Evolutionary conservation across 2,113 vertebrate genomes (phyloP), one percentile per base, ranked within the genome.

Genomic region (rabbit (Oryctolagus cuniculus)): DNA sequence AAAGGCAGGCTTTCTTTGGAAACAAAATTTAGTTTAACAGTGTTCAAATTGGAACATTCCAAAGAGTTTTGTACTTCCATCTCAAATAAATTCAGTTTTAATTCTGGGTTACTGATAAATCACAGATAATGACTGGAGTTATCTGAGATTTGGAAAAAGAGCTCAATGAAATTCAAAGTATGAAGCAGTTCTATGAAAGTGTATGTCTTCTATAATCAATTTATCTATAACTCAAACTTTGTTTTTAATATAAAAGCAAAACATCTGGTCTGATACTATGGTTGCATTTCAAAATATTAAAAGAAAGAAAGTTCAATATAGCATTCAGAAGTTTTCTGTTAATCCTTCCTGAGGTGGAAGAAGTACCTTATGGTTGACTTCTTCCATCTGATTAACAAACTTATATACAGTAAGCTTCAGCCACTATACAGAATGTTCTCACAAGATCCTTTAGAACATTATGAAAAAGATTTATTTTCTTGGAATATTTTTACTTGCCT

Each of bases 141-240:
- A 19, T 73, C 87, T 93, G 72, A 94, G 86, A 16, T 94, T 51
- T n/a, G 58, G 27, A 86, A 90, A 90, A 96, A 86, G 85, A 96
- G 80, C 84, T 73, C 84, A 94, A 49, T 80, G n/a, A 77, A 70
- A 85, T 91, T 85, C 83, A 78, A 34, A 75, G 74, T 87, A 73
- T 55, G 16, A 89, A 91, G 12, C 22, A 87, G 70, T 95, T 92
- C 49, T 83, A 94, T 31, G 84, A 88, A 74, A 80, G 16, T 55
- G 17, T 2, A 3, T 95, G 27, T 85, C 75, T 90, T 96, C 94
- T 63, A 80, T 44, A 87, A 94, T 82, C 34, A 70, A 1, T 34
- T 81, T 84, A 91, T 94, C 66, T 4, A 81, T 84, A 96, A 79
- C 75, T 89, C 78, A 85, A 94, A 67, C 11, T 78, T 66, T 96